These are phyloP conservation scores for Drosophila differens DNA, from an alignment of 2,888 invertebrate species.

Conservation along the genomic window DNA sequence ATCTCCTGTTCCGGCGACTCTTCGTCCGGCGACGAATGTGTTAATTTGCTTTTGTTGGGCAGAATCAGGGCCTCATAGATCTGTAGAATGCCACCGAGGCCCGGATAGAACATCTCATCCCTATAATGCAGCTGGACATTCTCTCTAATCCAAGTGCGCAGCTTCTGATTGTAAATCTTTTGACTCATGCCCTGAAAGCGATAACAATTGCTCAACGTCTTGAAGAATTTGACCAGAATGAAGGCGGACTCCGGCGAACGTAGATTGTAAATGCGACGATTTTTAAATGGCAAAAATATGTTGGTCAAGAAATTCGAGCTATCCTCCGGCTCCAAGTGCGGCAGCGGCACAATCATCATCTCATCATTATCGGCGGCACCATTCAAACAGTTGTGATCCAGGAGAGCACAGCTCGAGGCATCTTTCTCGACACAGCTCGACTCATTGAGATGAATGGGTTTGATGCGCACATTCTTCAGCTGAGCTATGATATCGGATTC, in stretches of 20 bases:
- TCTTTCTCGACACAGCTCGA: constrained; percentile 35
- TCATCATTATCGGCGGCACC: constrained; percentile 66
- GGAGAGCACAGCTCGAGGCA: constrained; percentile 72
- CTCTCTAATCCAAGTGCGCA: constrained; percentile 81
- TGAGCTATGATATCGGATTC: constrained; percentile 59
- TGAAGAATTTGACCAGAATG: constrained; percentile 82
- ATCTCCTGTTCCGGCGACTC: neutral
- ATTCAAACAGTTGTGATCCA: constrained; percentile 67
- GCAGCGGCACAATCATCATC: constrained; percentile 82
- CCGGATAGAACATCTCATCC: constrained; percentile 84
- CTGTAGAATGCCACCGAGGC: constrained; percentile 82
- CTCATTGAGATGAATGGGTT: constrained; percentile 31
- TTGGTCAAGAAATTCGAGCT: constrained; percentile 72
- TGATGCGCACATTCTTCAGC: constrained; percentile 18
- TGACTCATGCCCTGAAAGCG: constrained; percentile 75
- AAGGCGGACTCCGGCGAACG: constrained; percentile 75
- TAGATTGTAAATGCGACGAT: constrained; percentile 81
- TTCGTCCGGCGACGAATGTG: neutral
- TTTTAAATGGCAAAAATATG: constrained; percentile 83
- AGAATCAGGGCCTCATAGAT: constrained; percentile 68
- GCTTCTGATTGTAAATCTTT: constrained; percentile 74
- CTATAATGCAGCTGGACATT: constrained; percentile 77
- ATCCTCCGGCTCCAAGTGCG: constrained; percentile 78
- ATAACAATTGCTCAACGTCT: constrained; percentile 80
- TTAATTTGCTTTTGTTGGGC: neutral